These are phyloP conservation scores for Noctua fimbriata DNA, from an alignment of 2,888 invertebrate species.

Conservation along the genomic window DNA sequence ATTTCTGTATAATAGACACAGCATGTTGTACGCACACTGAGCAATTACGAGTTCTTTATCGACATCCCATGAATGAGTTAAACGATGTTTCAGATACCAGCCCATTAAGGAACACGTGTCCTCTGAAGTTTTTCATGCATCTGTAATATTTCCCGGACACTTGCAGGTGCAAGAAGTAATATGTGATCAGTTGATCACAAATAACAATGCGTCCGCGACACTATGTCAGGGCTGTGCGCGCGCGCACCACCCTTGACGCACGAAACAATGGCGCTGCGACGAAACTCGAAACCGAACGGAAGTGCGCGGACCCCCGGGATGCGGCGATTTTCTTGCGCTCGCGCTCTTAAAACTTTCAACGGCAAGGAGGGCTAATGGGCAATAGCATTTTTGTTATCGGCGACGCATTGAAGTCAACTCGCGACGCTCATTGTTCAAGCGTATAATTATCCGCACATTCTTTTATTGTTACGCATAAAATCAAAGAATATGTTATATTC, in stretches of 20 bases:
- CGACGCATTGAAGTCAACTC: conserved; percentile 86
- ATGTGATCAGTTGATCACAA: conserved; percentile 57
- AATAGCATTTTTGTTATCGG: conserved; percentile 82
- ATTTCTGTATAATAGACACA: conserved; percentile 55
- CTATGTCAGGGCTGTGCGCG: conserved; percentile 60
- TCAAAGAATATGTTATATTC: conserved; percentile 89
- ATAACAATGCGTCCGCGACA: conserved; percentile 65
- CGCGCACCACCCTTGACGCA: conserved; percentile 80
- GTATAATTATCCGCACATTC: conserved; percentile 87
- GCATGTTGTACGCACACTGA: conserved; percentile 51
- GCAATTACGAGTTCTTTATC: conserved; percentile 56
- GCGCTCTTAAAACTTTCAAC: conserved; percentile 79
- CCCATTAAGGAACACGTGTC: conserved; percentile 56
- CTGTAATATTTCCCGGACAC: conserved; percentile 58
- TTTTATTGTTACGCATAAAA: conserved; percentile 86
- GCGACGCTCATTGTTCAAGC: conserved; percentile 85
- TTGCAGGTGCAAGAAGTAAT: conserved; percentile 60
- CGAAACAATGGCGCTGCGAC: conserved; percentile 81
- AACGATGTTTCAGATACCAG: conserved; percentile 49
- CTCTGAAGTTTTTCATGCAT: conserved; percentile 52
- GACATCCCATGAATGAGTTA: conserved; percentile 59
- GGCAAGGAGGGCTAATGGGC: conserved; percentile 83
- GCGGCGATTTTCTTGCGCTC: conserved; percentile 87
- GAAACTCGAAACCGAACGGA: conserved; percentile 88
- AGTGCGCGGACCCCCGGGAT: conserved; percentile 87